Base-by-base conservation (phyloP, 2,888 invertebrate genomes). In the Chymomyza procnemis region DNA sequence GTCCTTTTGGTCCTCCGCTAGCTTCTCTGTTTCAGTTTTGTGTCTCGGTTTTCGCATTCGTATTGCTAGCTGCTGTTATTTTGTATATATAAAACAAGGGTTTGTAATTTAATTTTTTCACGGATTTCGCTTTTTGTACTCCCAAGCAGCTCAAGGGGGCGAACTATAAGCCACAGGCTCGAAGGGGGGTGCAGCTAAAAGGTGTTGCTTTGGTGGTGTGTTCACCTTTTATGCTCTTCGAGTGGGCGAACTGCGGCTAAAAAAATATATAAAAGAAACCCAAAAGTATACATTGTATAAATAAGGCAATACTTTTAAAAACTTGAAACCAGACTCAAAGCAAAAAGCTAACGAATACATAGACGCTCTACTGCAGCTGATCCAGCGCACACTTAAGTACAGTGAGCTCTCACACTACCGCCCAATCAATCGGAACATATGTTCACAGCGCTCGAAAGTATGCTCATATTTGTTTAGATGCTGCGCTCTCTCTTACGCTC, bases 41-140 rank as follows among this genome's bases (percentile, higher is more conserved):
- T 79, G 76, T 80, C 73, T 79, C 80, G 76, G 62, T 65, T 77
- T 77, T 70, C 78, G 64, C 75, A 16, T 18, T 75, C 64, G 72
- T 66, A 59, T 68, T 65, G 50, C 50, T 50, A 16, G 14, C 61
- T 62, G 50, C 66, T 70, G 78, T 72, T 76, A 81, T 74, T 76
- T 73, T 70, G 52, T 68, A 70, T 75, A 65, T 71, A 50, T 50
- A 73, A 87, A 88, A 88, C 88, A 88, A 88, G 88, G 88, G 88
- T 88, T 88, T 85, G 87, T 80, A 88, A 85, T 87, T 85, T 85
- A 88, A 88, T 88, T 88, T 87, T 87, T 88, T 81, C 85, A 88
- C 88, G 88, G 88, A 88, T 87, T 88, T 84, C 78, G 73, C 79
- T 79, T 85, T 80, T 26, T 26, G 26, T 26, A 26, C 26, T 26